A percentile compares a stretch with the other conserved stretches of the same genome.
Conservation (phyloP, 2,797 vertebrate genomes). For the Micromesistius poutassou region DNA sequence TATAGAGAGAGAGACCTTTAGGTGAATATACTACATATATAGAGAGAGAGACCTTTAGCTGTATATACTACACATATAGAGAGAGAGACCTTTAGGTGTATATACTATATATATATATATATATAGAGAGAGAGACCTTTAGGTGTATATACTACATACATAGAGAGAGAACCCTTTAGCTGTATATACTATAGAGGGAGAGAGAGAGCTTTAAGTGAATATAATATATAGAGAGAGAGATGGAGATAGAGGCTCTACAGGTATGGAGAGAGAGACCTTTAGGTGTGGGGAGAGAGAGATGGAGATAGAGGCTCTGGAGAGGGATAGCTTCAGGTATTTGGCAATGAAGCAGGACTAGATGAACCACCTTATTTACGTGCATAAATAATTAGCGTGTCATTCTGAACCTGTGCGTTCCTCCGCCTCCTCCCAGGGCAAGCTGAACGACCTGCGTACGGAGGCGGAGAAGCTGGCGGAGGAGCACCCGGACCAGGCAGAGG, state of each 20-base stretch:
- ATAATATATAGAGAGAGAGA: background rate
- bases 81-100: no score
- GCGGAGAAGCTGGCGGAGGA: slow-evolving; percentile 77
- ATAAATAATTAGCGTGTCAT: background rate
- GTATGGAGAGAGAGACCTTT: no score
- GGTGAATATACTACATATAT: background rate
- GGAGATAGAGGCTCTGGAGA: slow-evolving; percentile 86
- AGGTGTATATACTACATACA: background rate
- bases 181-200: no score
- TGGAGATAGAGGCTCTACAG: no score
- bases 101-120: no score
- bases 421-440: slow-evolving; percentile 71
- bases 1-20: background rate
- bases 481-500: slow-evolving; percentile 79
- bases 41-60: background rate
- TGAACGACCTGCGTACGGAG: slow-evolving; percentile 80
- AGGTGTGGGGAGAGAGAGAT: slow-evolving; percentile 60
- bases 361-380: background rate
- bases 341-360: no score
- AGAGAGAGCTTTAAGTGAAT: background rate
- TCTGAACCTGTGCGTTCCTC: background rate
- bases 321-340: background rate
- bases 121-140: slow-evolving; percentile 43
- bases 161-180: no score
- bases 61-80: no score